These are phyloP conservation scores for Melanaphis sacchari DNA, from an alignment of 1,140 invertebrate species.

Conservation along the genomic window DNA sequence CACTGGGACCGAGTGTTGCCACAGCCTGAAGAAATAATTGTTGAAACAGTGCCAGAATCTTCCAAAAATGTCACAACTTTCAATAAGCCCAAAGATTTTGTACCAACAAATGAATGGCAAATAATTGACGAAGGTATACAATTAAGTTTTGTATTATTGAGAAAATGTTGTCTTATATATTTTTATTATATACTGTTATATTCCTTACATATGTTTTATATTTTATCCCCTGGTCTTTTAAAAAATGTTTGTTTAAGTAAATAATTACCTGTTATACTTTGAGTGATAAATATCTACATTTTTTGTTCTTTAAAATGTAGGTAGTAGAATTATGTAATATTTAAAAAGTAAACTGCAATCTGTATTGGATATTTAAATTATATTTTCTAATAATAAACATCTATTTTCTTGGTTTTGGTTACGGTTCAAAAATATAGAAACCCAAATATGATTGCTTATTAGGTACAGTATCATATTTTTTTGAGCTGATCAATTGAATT, in stretches of 20 bases:
- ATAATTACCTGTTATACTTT: no score
- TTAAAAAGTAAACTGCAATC: neutral
- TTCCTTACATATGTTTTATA: neutral
- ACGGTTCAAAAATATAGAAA: neutral
- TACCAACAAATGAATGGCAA: conserved; percentile 71
- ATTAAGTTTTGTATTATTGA: neutral
- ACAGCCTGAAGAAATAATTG: neutral
- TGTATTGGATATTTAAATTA: neutral
- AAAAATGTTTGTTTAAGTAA: no score
- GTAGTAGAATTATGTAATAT: no score
- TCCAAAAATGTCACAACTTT: neutral
- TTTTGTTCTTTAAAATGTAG: neutral
- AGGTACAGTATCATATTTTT: no score
- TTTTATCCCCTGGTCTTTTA: no score
- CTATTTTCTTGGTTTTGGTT: neutral
- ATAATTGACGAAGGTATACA: conserved; percentile 68
- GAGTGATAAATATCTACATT: neutral
- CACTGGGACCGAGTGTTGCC: neutral
- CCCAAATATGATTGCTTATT: neutral
- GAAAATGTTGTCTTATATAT: neutral
- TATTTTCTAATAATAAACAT: neutral
- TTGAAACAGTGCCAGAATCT: neutral
- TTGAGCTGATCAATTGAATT: no score
- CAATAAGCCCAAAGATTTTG: conserved; percentile 64
- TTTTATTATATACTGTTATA: neutral